Conservation (phyloP, 2,888 invertebrate species). For the Drosophila longiperda region DNA sequence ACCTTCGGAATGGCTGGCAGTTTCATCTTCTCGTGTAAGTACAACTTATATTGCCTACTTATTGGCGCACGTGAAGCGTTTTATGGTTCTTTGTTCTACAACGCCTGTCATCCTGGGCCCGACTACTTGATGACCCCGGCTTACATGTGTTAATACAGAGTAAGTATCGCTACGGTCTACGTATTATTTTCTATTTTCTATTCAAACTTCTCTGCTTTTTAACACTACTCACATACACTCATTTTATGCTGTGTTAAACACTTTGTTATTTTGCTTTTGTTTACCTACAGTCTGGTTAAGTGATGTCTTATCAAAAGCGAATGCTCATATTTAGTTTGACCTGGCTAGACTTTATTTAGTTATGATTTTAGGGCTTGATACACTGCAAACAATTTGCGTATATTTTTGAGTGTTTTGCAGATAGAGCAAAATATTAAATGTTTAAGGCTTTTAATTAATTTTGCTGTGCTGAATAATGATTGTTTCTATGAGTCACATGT, state of each 20-base stretch:
- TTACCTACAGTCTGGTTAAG: neutral
- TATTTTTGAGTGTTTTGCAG: neutral
- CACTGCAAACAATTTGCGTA: neutral
- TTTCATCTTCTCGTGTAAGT: constrained; percentile 23
- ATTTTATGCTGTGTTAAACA: constrained; percentile 1
- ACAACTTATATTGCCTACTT: constrained; percentile 71
- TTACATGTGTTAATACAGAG: neutral
- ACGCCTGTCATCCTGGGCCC: constrained; percentile 1
- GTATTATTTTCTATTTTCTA: neutral
- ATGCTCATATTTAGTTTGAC: neutral
- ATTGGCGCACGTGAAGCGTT: constrained; percentile 64
- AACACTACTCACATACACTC: neutral
- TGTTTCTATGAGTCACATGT: neutral
- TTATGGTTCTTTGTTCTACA: constrained; percentile 43
- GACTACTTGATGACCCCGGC: constrained; percentile 11
- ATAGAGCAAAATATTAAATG: neutral
- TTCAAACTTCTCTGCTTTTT: neutral
- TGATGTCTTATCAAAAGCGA: constrained; percentile 14
- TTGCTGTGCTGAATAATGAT: neutral
- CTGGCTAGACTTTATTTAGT: neutral
- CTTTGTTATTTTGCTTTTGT: constrained; percentile 13
- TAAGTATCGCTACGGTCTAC: constrained; percentile 4
- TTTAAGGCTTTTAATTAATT: neutral
- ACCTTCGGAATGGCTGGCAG: constrained; percentile 21
- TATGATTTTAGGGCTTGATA: neutral